Conservation (phyloP, 1,140 invertebrate genomes). For the Heliconius hermathena region DNA sequence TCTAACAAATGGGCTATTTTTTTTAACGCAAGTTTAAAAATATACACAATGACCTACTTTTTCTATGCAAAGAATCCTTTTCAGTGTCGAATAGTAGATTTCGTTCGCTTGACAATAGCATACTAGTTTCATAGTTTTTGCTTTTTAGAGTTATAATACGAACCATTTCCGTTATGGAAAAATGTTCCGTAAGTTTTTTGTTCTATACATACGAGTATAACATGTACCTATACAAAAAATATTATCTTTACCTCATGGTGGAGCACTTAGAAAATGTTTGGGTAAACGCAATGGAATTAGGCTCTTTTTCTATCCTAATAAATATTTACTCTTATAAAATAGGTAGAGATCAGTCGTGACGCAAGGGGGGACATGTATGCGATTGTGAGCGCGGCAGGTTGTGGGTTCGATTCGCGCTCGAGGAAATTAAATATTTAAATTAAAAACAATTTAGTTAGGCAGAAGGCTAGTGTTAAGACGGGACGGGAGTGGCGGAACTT, state of each 20-base stretch:
- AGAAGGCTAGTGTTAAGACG: no score
- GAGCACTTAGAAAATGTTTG: no score
- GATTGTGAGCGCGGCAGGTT: no score
- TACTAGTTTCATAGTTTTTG: constrained; percentile 43
- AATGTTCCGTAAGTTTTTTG: background rate
- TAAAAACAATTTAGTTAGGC: no score
- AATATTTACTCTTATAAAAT: no score
- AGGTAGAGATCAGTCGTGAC: no score
- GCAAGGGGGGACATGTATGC: no score
- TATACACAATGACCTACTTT: constrained; percentile 59
- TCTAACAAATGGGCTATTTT: constrained; percentile 1
- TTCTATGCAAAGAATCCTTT: constrained; percentile 57
- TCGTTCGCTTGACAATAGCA: constrained; percentile 41
- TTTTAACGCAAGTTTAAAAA: constrained; percentile 40
- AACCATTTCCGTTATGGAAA: background rate
- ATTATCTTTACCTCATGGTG: background rate
- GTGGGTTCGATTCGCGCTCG: no score
- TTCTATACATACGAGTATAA: background rate
- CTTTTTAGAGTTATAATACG: constrained; percentile 20
- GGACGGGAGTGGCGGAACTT: no score
- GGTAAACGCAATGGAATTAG: no score
- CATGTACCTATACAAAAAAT: background rate
- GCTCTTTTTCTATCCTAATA: no score
- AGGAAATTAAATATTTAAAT: no score
- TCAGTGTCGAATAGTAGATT: constrained; percentile 58